Base-by-base conservation (phyloP, 2,113 vertebrate genomes). In the Protobothrops flavoviridis region DNA sequence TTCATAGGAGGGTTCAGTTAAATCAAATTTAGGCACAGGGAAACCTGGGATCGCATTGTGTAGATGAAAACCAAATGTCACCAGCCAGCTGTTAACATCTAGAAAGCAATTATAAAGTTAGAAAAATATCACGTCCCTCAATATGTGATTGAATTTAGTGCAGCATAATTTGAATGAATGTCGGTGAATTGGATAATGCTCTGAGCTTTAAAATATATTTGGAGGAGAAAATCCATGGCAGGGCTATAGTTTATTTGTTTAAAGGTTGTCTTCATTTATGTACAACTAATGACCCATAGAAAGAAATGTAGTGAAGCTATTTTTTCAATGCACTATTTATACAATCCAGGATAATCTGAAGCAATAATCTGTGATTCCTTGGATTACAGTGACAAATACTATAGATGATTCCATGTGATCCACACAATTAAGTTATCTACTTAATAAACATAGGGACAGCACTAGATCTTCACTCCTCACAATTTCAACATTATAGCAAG, bases 11-110 rank as follows among this genome's bases (percentile, higher is more conserved):
- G 98, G 98, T 96, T 99, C 97, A 91, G 98, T 98, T 97, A 99
- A 97, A 96, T 99, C 99, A 94, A 99, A 99, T 95, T 99, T 99
- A 0, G 99, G 99, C 55, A 99, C 98, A 1, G 98, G 99, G 96
- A 99, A 99, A 29, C 99, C 99, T 94, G 99, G 99, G 96, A 99
- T 99, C 95, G 99, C 99, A 94, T 99, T 99, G 97, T 99, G 99
- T 92, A 99, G 98, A 96, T 99, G 99, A 97, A 99, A 99, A 88
- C 99, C 99, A 3, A 99, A 99, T 43, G 99, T 99, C 96, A 99
- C 99, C 87, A 99, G 98, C 99, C 99, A 99, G 97, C 98, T 99
- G 98, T 99, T 99, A 94, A 99, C 98, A 98, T 99, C 99, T 99
- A 92, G 91, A 95, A 96, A 91, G 94, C 59, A 96, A 95, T 90